These are phyloP conservation scores for Cuculus canorus DNA, from an alignment of 2,797 vertebrate genomes.

Conservation along the genomic window DNA sequence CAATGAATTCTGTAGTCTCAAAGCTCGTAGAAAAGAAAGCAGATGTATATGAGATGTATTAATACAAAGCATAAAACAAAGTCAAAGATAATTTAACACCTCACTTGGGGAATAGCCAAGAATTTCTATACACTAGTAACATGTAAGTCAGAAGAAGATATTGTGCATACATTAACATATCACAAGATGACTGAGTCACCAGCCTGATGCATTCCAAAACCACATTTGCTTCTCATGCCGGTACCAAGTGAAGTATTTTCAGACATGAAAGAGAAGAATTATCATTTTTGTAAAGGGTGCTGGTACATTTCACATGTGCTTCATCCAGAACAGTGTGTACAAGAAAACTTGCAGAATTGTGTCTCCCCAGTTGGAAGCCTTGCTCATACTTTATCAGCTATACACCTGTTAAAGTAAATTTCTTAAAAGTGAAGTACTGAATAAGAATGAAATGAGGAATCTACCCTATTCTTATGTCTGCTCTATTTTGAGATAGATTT, in stretches of 20 bases:
- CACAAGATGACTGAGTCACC: constrained; percentile 67
- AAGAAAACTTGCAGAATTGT: neutral
- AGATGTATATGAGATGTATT: neutral
- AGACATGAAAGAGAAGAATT: constrained; percentile 20
- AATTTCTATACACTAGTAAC: neutral
- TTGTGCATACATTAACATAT: constrained; percentile 58
- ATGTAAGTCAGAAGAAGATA: neutral
- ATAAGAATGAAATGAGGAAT: neutral
- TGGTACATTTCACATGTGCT: constrained; percentile 34
- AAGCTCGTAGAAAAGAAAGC: neutral
- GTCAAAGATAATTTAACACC: neutral
- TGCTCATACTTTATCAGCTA: neutral
- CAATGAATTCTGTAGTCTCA: neutral
- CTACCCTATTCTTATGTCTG: neutral
- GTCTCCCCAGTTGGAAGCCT: neutral
- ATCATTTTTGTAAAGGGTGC: neutral
- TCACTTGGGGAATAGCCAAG: neutral
- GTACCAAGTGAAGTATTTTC: constrained; percentile 63
- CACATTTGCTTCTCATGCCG: constrained; percentile 55
- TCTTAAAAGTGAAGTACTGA: neutral
- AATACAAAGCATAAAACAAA: neutral
- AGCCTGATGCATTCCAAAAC: constrained; percentile 54
- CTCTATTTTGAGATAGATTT: neutral
- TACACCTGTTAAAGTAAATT: neutral
- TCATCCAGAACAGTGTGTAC: neutral